Percentiles rank a stretch among this genome's conserved stretches.
Conservation (phyloP, 2,797 vertebrate species). For the Alosa sapidissima region DNA sequence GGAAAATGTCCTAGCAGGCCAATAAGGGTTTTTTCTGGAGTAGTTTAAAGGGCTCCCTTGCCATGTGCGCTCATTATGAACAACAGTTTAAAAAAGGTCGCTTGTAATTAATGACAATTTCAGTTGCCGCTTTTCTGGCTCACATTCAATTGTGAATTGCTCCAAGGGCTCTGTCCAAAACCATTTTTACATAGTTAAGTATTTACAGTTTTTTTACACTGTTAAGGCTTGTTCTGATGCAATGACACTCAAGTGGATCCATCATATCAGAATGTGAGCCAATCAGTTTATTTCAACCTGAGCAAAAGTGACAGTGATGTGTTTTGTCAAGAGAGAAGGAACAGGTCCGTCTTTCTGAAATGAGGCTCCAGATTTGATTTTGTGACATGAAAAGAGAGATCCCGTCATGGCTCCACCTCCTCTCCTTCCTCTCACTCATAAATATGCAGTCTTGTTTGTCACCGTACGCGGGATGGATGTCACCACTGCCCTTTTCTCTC, state of each 20-base stretch:
- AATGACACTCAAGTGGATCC: not conserved
- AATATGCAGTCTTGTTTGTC: not conserved
- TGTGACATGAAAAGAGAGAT: not conserved
- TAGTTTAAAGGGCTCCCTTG: not conserved
- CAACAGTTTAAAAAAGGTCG: not conserved
- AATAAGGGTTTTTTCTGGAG: not conserved
- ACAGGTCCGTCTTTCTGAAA: not conserved
- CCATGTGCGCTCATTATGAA: not conserved
- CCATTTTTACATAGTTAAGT: no score
- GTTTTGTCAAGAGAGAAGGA: not conserved
- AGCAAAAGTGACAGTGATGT: not conserved
- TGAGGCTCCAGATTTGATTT: not conserved
- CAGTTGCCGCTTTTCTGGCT: not conserved
- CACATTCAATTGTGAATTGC: no score
- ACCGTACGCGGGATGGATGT: not conserved
- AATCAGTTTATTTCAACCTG: not conserved
- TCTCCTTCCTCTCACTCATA: not conserved
- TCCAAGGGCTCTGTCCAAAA: not conserved
- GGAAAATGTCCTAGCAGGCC: not conserved
- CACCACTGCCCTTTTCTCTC: conserved; percentile 15
- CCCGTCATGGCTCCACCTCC: not conserved
- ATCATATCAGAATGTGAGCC: not conserved
- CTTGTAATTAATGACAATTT: not conserved
- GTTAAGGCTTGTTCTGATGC: not conserved
- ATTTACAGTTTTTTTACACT: no score